Base-by-base conservation (phyloP, 1,140 invertebrate genomes). In the Drosophila biarmipes region DNA sequence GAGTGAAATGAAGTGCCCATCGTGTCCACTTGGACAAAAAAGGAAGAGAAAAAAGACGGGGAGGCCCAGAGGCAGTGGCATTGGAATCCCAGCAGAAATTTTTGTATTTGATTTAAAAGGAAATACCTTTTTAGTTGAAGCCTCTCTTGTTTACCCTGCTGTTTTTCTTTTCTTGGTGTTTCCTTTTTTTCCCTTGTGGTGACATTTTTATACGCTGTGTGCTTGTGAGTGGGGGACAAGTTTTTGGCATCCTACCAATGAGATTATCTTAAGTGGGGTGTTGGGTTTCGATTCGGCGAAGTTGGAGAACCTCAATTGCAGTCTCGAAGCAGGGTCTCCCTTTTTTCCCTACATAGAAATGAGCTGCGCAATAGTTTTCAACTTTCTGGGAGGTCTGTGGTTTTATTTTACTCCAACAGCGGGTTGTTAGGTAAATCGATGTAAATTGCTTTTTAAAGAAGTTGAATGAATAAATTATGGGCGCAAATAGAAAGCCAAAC, bases 181-280 rank as follows among this genome's bases (percentile, higher is more conserved):
- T 66, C 24, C 42, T 46, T 67, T 74, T 62, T 85, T 85, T 67
- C 66, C 40, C 63, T 37, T 72, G 73, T 68, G 81, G 68, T 74
- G 82, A 86, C 81, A 81, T 86, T 87, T 86, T 86, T 86, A 78
- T 81, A 66, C 59, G 21, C 59, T 34, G 53, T 58, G 69, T 68
- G 49, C 49, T 46, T 55, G 51, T 17, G 10, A 38, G 31, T 24
- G 35, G 48, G 66, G 75, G 38, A 58, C 78, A 86, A 81, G 63
- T 81, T 86, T 86, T 86, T 86, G 81, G 81, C 81, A 81, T 71
- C 45, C 78, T 57, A 78, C 81, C 81, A 86, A 86, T 87, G 69
- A 87, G 81, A 86, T 86, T 86, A 86, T 87, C 82, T 87, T 87
- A 86, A 86, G 84, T 86, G 81, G 74, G 69, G 67, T 87, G 75